Base-by-base conservation (phyloP, 2,888 invertebrate genomes). In the Drosophila mettleri region DNA sequence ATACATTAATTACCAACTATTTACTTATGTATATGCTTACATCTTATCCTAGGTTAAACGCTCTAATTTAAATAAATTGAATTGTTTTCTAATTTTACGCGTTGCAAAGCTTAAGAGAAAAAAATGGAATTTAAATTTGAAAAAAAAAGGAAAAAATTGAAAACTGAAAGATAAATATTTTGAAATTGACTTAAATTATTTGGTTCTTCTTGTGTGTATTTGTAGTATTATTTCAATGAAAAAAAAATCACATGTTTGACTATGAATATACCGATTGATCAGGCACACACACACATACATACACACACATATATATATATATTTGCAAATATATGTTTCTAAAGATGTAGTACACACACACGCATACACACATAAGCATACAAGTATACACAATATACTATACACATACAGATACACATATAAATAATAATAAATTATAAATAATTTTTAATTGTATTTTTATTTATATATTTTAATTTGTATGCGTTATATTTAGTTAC, bases 21-120 rank as follows among this genome's bases (percentile, higher is more conserved):
- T 66, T 76, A 77, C 66, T 58, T 78, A 65, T 64, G 43, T 82
- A 68, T 62, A 68, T 71, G 66, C 66, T 59, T 65, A 41, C 65
- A 41, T 74, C 66, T 64, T 67, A 66, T 61, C 70, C 54, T 84
- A 86, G 74, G 46, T 63, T 84, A 74, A 80, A 58, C 43, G 52
- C 63, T 64, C 63, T 76, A 69, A 78, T 85, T 79, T 76, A 74
- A 89, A 80, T 83, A 66, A 80, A 83, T 89, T 87, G 65, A 88
- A 88, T 83, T 90, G 87, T 87, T 89, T 86, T 89, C 89, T 86
- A 88, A 89, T 85, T 82, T 84, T 88, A 78, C 74, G 76, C 70
- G 54, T 68, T 85, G 85, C 70, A 71, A 84, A 83, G 73, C 74
- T 84, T 76, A 81, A 78, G 61, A 60, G 60, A 66, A 62, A 67